Evolutionary conservation across 2,113 vertebrate genomes (phyloP), one percentile per base, ranked within the genome.

Genomic region (Strix aluco): DNA sequence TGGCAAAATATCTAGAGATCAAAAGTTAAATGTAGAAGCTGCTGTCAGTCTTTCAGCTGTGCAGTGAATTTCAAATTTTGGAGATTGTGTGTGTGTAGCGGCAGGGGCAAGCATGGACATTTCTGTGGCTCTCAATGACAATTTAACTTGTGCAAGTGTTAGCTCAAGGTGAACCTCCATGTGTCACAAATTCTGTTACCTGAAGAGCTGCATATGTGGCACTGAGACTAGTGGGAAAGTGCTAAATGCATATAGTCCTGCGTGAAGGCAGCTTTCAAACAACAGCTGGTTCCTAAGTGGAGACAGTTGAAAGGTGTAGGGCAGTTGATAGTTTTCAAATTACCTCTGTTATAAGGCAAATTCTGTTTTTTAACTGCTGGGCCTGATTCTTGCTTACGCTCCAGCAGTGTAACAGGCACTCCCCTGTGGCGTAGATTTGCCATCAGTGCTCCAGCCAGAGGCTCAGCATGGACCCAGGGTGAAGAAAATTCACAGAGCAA

Each of bases 1-100:
- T 82, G 66, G 58, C 38, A 91, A 88, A 95, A 92, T 67, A 77
- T 54, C 54, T 40, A 66, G 82, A 94, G 66, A 86, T 89, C 89
- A 91, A 83, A 97, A 97, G 66, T 92, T 88, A 89, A 96, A 89
- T 26, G 47, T 36, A 78, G 92, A 95, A 91, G 74, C 74, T 87
- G 25, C 82, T 86, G 67, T 77, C 80, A 81, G 67, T 66, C 42
- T 42, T 70, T 95, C 19, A 47, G 32, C 59, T 93, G 66, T 83
- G 67, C 77, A 85, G 49, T 62, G 91, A 90, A 95, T 94, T 84
- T 91, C 55, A 93, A 4, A 81, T 85, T 95, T 85, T 88, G 91
- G 61, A 38, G 16, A 22, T 25, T 13, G 34, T 14, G 14, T 58
- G 23, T 9, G 7, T 10, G 16, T 26, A 73, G 57, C 3, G 5